These are phyloP conservation scores for Rattus rattus DNA, from an alignment of 2,113 vertebrate species.

Conservation along the genomic window DNA sequence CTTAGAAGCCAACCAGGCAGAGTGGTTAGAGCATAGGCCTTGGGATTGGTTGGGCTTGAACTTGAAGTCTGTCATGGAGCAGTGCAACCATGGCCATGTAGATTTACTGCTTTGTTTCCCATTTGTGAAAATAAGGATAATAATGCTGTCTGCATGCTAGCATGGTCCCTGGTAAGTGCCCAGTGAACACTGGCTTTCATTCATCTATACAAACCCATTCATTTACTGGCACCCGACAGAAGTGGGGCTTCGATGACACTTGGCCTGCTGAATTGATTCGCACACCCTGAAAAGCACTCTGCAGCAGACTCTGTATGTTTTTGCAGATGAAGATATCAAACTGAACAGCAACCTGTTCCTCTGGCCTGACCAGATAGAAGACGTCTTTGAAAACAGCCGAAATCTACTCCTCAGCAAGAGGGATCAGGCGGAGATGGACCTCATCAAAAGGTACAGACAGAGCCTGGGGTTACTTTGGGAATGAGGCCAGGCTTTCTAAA, in stretches of 20 bases:
- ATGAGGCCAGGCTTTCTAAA: neutral
- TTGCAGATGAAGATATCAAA: slow-evolving; percentile 90
- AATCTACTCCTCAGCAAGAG: slow-evolving; percentile 79
- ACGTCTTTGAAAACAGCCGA: slow-evolving; percentile 87
- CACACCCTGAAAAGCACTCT: neutral
- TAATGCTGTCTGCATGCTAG: neutral
- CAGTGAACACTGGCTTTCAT: neutral
- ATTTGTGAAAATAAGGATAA: neutral
- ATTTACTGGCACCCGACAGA: neutral
- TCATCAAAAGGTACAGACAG: slow-evolving; percentile 88
- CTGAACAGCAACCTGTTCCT: slow-evolving; percentile 91
- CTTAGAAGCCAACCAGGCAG: neutral
- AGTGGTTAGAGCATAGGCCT: neutral
- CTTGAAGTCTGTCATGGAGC: neutral
- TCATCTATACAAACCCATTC: neutral
- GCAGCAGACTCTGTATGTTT: slow-evolving; percentile 36
- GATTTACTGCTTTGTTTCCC: neutral
- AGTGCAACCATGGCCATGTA: neutral
- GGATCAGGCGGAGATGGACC: slow-evolving; percentile 83
- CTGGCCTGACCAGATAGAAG: slow-evolving; percentile 90
- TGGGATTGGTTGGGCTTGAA: neutral
- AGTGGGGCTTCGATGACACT: neutral
- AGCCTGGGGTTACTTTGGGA: neutral
- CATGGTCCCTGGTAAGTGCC: neutral
- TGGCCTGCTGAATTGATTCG: neutral